phyloP scores from a whole-genome alignment of 2,888 invertebrate genomes.

The Leptarthrus brevirostris region DNA sequence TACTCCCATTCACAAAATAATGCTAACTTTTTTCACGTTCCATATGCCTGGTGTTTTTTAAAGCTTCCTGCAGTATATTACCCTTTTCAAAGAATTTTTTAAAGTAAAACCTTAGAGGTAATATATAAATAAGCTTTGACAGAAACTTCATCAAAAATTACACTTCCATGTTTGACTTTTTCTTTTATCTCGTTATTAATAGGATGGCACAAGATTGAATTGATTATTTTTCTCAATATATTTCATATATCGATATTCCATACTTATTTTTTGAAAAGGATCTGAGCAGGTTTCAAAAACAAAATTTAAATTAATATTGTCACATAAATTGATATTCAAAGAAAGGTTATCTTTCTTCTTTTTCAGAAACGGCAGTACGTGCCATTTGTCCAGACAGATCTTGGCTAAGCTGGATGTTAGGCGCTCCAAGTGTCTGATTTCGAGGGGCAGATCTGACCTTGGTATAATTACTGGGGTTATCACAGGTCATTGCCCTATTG shows the following conservation, averaged over 20 bases:
- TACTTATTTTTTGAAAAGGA: not conserved
- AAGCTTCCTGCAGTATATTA: not conserved
- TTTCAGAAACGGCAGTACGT: too few species aligned
- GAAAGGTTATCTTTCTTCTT: not conserved
- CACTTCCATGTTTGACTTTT: too few species aligned
- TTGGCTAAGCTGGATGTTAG: too few species aligned
- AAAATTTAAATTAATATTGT: not conserved
- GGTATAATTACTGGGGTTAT: too few species aligned
- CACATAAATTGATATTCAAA: not conserved
- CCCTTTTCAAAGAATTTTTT: conserved; percentile 32
- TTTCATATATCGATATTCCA: too few species aligned
- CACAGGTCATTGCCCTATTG: too few species aligned
- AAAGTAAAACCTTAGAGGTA: conserved; percentile 21
- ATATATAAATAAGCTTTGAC: conserved; percentile 11
- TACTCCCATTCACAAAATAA: not conserved
- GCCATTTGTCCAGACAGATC: too few species aligned
- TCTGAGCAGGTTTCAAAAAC: not conserved
- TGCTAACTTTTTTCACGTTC: not conserved
- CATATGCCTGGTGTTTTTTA: not conserved
- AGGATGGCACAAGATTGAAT: too few species aligned
- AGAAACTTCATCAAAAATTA: not conserved
- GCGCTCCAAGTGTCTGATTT: too few species aligned
- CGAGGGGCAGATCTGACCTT: too few species aligned
- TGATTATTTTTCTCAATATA: too few species aligned
- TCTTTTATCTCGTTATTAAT: too few species aligned